Base-by-base conservation (phyloP, 2,888 invertebrate species). In the Zonitis immaculata region DNA sequence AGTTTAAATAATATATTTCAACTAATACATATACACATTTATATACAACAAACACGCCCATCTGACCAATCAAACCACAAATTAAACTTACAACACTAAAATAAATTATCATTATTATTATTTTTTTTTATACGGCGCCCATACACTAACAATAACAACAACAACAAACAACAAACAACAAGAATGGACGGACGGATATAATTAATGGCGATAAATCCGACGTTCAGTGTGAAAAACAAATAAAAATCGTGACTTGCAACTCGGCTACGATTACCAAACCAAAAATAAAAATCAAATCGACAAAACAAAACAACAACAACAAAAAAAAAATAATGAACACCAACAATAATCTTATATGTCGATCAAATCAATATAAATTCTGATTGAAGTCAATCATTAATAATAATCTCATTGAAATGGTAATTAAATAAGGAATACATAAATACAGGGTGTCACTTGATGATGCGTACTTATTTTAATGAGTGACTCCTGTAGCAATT, bases 211-310 rank as follows among this genome's bases (percentile, higher is more conserved):
- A 66, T 66, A 66, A 67, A 67, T 67, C 57, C 51, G 51, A 48
- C 58, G 63, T 56, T 26, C 54, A 47, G 54, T 60, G 65, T 65
- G 65, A 65, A 66, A 65, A 66, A 66, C 65, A 66, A 67, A 67
- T 67, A 65, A 66, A 65, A 67, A 65, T 64, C 67, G 67, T 67
- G 67, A 67, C 67, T 62, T 63, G 65, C 64, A 61, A 60, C 59
- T 54, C 59, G 57, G 57, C 58, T 57, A 57, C 57, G 55, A 58
- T 54, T 35, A 35, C 35, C 35, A 35, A 35, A 35, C 35, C 16
- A 16, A 14, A 16, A 16, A 7, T n/a, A n/a, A n/a, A n/a, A n/a
- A n/a, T n/a, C n/a, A n/a, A n/a, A n/a, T n/a, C n/a, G n/a, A n/a
- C n/a, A n/a, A n/a, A n/a, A n/a, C n/a, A 42, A 35, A 51, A 54